Percentiles rank a stretch among this genome's conserved stretches.
Evolutionary conservation across 1,140 invertebrate genomes (phyloP).

Genomic region (Sinonovacula constricta): DNA sequence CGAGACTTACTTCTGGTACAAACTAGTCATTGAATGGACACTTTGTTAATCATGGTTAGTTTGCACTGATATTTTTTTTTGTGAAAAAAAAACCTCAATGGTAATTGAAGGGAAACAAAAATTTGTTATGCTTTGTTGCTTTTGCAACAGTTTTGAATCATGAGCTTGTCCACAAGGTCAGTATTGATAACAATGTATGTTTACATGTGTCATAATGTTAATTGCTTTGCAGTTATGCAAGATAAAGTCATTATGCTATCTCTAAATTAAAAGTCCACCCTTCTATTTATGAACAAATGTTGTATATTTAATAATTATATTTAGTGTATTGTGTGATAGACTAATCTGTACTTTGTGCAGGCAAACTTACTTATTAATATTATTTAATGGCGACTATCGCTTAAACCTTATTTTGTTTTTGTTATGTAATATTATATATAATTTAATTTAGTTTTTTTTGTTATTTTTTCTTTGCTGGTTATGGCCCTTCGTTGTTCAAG

Average conservation of each 20-base stretch:
- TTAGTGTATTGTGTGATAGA: constrained; percentile 36
- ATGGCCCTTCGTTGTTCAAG: constrained; percentile 42
- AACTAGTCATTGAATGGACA: too few species aligned
- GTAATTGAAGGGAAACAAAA: constrained; percentile 21
- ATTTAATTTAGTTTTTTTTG: constrained; percentile 48
- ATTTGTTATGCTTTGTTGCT: constrained; percentile 26
- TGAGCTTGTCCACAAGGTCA: constrained; percentile 24
- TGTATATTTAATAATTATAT: not conserved
- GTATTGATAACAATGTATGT: constrained; percentile 46
- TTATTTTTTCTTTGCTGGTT: constrained; percentile 44
- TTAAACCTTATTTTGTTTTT: constrained; percentile 52
- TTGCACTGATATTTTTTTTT: constrained; percentile 22
- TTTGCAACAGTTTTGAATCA: constrained; percentile 7
- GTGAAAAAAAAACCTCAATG: too few species aligned
- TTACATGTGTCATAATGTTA: not conserved
- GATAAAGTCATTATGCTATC: too few species aligned
- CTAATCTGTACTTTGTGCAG: constrained; percentile 32
- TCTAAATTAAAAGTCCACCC: constrained; percentile 21
- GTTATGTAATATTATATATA: constrained; percentile 55
- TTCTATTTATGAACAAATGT: constrained; percentile 51
- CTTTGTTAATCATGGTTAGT: too few species aligned
- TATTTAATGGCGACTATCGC: constrained; percentile 50
- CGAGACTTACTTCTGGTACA: too few species aligned
- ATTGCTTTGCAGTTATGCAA: too few species aligned
- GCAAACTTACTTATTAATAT: constrained; percentile 39